Conservation (phyloP, 2,113 vertebrate genomes). For the Cynoglossus semilaevis region DNA sequence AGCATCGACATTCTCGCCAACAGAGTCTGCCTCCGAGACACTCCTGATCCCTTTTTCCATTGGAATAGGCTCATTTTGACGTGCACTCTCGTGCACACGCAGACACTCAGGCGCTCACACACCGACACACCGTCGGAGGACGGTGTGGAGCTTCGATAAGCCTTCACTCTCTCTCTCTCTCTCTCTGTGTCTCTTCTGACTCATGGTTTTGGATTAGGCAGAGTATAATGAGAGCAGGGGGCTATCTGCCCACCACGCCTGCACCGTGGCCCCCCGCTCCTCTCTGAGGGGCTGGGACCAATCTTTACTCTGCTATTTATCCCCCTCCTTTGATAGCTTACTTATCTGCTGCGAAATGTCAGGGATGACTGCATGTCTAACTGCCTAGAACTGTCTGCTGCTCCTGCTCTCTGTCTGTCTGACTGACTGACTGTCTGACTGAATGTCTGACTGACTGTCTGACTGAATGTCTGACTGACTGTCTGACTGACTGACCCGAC, state of each 20-base stretch:
- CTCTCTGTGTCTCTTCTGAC: constrained; percentile 77
- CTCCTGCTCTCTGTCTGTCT: constrained; percentile 20
- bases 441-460: constrained; percentile 33
- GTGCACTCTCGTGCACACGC: constrained; percentile 33
- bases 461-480: constrained; percentile 25
- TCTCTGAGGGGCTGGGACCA: constrained; percentile 83
- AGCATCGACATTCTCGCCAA: constrained; percentile 73
- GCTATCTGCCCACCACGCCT: constrained; percentile 79
- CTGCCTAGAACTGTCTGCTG: constrained; percentile 57
- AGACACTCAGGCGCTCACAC: constrained; percentile 16
- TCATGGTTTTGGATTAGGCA: constrained; percentile 79
- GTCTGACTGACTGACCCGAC: constrained; percentile 33
- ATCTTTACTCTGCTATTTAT: constrained; percentile 98
- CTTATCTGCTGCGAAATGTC: constrained; percentile 94
- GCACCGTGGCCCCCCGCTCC: constrained; percentile 86
- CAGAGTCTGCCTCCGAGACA: constrained; percentile 71
- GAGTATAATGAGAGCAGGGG: constrained; percentile 79
- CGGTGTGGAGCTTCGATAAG: constrained; percentile 71
- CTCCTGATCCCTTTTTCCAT: constrained; percentile 73
- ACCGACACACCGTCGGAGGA: constrained; percentile 52
- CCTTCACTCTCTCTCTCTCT: constrained; percentile 40
- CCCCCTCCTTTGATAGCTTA: constrained; percentile 93
- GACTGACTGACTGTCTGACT: constrained; percentile 28
- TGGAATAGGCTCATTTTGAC: constrained; percentile 73
- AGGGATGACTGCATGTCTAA: constrained; percentile 81